These are phyloP conservation scores for Cryptocephalus moraei DNA, from an alignment of 2,888 invertebrate species.

Conservation along the genomic window DNA sequence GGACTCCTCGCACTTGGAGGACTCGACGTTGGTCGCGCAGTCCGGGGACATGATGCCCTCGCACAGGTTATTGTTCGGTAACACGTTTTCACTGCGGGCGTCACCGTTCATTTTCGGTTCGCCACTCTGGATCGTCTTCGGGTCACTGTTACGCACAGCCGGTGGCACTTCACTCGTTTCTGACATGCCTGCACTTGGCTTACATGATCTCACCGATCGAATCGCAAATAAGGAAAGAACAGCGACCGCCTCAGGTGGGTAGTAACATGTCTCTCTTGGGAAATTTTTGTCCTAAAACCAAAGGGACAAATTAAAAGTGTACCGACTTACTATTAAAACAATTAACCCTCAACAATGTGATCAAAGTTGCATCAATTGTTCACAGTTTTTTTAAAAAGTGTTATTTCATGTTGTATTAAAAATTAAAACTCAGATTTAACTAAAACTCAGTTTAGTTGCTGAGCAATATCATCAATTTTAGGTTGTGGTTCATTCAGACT, in stretches of 20 bases:
- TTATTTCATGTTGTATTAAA: too few species aligned
- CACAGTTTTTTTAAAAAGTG: too few species aligned
- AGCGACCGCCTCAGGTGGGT: conserved; percentile 15
- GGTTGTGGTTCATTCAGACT: too few species aligned
- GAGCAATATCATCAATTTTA: too few species aligned
- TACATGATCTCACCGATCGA: conserved; percentile 7
- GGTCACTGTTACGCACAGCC: conserved; percentile 8
- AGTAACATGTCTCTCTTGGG: conserved; percentile 13
- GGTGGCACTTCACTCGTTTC: conserved; percentile 11
- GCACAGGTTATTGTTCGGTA: conserved; percentile 34
- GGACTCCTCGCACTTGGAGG: neutral
- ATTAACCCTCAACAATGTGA: too few species aligned
- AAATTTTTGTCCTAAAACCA: too few species aligned
- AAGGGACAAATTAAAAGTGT: too few species aligned
- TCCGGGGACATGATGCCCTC: conserved; percentile 21
- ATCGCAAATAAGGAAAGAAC: conserved; percentile 3
- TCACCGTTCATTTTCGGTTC: conserved; percentile 22
- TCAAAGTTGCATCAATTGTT: too few species aligned
- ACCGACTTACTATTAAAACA: too few species aligned
- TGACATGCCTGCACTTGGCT: conserved; percentile 12
- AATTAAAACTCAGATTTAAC: too few species aligned
- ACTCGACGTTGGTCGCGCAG: conserved; percentile 8
- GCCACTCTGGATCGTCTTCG: neutral
- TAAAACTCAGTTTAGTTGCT: too few species aligned
- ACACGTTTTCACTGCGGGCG: conserved; percentile 19